Evolutionary conservation across 2,888 invertebrate genomes (phyloP).

Genomic region (Synanthedon andrenaeformis): DNA sequence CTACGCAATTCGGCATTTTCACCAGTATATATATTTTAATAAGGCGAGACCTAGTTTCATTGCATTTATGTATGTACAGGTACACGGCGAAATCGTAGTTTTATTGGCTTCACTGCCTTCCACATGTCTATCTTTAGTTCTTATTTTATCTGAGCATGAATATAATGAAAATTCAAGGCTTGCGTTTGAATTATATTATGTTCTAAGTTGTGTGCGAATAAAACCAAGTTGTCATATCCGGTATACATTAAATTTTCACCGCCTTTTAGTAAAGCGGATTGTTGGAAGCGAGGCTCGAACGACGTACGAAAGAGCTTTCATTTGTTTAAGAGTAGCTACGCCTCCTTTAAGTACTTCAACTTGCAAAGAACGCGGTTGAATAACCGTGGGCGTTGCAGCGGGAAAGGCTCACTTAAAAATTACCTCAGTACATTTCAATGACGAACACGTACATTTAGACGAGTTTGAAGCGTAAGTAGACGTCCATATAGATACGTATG

Average conservation of each 20-base stretch:
- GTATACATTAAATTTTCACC: slow-evolving; percentile 51
- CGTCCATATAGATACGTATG: slow-evolving; percentile 13
- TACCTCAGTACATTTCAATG: slow-evolving; percentile 58
- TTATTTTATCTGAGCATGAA: no score
- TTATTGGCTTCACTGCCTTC: no score
- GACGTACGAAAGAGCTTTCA: slow-evolving; percentile 55
- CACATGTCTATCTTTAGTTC: no score
- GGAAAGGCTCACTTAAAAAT: slow-evolving; percentile 63
- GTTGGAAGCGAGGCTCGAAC: slow-evolving; percentile 32
- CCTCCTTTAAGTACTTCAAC: slow-evolving; percentile 57
- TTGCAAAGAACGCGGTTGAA: slow-evolving; percentile 47
- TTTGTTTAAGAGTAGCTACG: slow-evolving; percentile 62
- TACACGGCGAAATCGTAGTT: no score
- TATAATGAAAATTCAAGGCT: no score
- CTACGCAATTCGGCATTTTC: no score
- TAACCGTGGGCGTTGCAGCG: slow-evolving; percentile 60
- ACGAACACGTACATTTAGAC: slow-evolving; percentile 51
- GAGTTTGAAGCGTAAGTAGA: slow-evolving; percentile 37
- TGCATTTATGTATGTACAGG: no score
- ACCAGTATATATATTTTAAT: no score
- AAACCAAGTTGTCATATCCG: not conserved
- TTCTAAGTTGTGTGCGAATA: not conserved
- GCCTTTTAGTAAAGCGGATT: slow-evolving; percentile 57
- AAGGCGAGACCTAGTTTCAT: no score
- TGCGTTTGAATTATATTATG: no score